These are phyloP conservation scores for Rhinatrema bivittatum DNA, from an alignment of 2,797 vertebrate genomes.

Conservation along the genomic window DNA sequence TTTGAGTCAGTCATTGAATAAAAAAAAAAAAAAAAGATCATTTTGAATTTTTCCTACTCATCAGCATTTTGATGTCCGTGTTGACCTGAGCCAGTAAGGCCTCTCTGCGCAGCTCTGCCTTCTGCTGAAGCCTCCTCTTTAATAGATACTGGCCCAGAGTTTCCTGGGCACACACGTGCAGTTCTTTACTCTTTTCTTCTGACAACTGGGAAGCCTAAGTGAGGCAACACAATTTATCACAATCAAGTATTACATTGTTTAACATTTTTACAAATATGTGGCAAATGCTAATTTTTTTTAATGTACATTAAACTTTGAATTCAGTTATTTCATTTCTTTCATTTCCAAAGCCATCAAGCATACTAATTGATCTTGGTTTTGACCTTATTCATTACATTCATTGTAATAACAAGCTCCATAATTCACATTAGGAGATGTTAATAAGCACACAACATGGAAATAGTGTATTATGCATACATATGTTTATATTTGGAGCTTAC, in stretches of 20 bases:
- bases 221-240: conserved; percentile 20
- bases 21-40: too few relatives aligned
- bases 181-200: conserved; percentile 58
- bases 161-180: conserved; percentile 73
- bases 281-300: too few relatives aligned
- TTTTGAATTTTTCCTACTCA: too few relatives aligned
- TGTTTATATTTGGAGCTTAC: conserved; percentile 1
- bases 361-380: conserved; percentile 17
- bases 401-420: conserved; percentile 8
- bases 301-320: too few relatives aligned
- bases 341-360: conserved; percentile 9
- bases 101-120: conserved; percentile 59
- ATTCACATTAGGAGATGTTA: conserved; percentile 7
- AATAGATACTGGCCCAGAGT: conserved; percentile 63
- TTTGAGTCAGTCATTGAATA: too few relatives aligned
- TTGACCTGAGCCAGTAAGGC: conserved; percentile 76
- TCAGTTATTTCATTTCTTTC: too few relatives aligned
- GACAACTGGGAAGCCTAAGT: conserved; percentile 59
- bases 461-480: not conserved
- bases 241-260: conserved; percentile 14
- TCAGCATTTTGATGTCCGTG: conserved; percentile 74
- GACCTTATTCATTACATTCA: conserved; percentile 28
- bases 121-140: conserved; percentile 50
- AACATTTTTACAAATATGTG: too few relatives aligned
- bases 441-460: conserved; percentile 1